Evolutionary conservation across 1,140 invertebrate genomes (phyloP).

Genomic region (Branchinecta lynchi): DNA sequence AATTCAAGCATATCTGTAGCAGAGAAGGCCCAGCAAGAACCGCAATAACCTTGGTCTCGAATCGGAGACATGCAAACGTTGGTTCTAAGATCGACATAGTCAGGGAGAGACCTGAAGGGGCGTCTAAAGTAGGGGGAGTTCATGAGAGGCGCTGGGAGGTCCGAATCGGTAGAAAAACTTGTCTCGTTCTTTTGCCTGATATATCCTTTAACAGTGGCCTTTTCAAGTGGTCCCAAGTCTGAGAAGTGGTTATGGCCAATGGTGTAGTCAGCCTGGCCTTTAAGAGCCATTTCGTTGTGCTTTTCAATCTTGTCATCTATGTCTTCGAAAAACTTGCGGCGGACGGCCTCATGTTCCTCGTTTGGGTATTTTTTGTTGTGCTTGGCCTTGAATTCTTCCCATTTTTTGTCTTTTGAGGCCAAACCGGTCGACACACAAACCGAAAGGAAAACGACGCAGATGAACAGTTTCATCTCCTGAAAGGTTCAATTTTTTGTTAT

Average conservation of each 20-base stretch:
- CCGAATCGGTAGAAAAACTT: no score
- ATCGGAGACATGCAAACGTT: slow-evolving; percentile 18
- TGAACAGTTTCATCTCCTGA: no score
- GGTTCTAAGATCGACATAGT: slow-evolving; percentile 15
- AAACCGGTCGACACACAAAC: no score
- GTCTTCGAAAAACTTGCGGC: slow-evolving; percentile 15
- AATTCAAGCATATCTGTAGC: slow-evolving; percentile 24
- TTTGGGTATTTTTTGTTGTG: slow-evolving; percentile 22
- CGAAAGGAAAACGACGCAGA: no score
- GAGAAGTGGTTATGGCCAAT: slow-evolving; percentile 13
- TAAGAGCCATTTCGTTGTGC: slow-evolving; percentile 16
- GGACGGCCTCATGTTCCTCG: slow-evolving; percentile 1
- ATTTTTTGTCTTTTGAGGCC: no score
- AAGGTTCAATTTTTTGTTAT: no score
- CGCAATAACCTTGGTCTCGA: slow-evolving; percentile 28
- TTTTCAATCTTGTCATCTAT: not conserved
- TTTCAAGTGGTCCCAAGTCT: slow-evolving; percentile 10
- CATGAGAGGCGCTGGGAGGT: no score
- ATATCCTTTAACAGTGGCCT: not conserved
- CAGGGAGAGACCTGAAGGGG: not conserved
- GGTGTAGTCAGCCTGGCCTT: slow-evolving; percentile 5
- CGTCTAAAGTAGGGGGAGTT: no score
- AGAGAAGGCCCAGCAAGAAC: slow-evolving; percentile 33
- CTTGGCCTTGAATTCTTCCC: slow-evolving; percentile 26
- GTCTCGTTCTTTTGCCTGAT: not conserved